Percentiles rank a stretch among this genome's conserved stretches.
Conservation (phyloP, 2,113 vertebrate genomes). For the Picathartes gymnocephalus region DNA sequence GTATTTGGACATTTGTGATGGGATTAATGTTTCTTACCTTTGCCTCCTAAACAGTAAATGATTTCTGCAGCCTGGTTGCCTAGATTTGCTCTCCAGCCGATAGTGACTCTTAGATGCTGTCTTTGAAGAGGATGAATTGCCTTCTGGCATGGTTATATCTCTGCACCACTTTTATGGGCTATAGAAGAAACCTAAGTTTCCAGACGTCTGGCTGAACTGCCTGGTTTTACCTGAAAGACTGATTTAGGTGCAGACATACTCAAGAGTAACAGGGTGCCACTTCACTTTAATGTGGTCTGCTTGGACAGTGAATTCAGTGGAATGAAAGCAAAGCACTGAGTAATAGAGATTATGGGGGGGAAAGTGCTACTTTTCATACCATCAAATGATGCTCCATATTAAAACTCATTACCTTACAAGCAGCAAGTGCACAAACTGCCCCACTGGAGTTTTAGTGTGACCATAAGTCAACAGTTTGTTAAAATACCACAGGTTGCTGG, state of each 20-base stretch:
- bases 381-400: not conserved
- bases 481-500: not conserved
- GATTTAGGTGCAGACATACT: not conserved
- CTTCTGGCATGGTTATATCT: not conserved
- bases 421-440: not conserved
- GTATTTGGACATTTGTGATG: not conserved
- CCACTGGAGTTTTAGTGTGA: not conserved
- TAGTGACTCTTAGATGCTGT: not conserved
- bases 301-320: not conserved
- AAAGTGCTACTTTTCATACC: not conserved
- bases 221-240: not conserved
- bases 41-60: not conserved
- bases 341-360: not conserved
- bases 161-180: not conserved
- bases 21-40: not conserved
- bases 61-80: not conserved
- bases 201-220: not conserved
- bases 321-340: not conserved
- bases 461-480: not conserved
- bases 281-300: not conserved
- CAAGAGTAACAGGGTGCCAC: not conserved
- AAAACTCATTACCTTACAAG: not conserved
- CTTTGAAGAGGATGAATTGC: not conserved
- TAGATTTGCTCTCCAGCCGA: not conserved
- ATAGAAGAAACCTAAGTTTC: not conserved